Evolutionary conservation across 2,888 invertebrate species (phyloP).

Genomic region (Andrena dorsata): DNA sequence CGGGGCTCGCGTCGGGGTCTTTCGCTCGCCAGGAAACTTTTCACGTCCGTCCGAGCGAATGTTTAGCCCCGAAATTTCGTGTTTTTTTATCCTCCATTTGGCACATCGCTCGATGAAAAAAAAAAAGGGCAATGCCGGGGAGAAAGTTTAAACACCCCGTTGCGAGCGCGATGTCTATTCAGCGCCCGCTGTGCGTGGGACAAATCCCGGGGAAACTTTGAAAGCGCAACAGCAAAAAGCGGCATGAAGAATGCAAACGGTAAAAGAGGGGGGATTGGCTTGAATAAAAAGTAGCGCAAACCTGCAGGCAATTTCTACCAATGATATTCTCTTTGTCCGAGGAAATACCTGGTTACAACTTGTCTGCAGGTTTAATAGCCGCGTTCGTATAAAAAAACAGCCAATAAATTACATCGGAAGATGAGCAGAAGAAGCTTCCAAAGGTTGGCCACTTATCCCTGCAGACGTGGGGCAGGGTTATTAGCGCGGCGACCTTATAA

Average conservation of each 20-base stretch:
- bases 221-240: not conserved
- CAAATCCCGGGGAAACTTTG: not conserved
- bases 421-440: not conserved
- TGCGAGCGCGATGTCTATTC: constrained; percentile 1
- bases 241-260: not conserved
- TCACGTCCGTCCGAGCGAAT: not conserved
- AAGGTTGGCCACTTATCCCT: not conserved
- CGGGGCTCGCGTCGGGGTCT: not conserved
- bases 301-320: not conserved
- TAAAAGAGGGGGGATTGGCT: not conserved
- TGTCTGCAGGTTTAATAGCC: too few species aligned
- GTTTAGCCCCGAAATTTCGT: not conserved
- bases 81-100: not conserved
- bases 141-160: not conserved
- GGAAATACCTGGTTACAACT: too few species aligned
- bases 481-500: not conserved
- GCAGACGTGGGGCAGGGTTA: not conserved
- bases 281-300: not conserved
- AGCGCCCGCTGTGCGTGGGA: not conserved
- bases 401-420: not conserved
- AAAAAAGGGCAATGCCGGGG: not conserved
- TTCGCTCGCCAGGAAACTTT: not conserved
- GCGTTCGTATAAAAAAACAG: too few species aligned
- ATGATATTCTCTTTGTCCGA: not conserved
- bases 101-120: constrained; percentile 1